Conservation (phyloP, 2,797 vertebrate species). For the Buceros bicornis region DNA sequence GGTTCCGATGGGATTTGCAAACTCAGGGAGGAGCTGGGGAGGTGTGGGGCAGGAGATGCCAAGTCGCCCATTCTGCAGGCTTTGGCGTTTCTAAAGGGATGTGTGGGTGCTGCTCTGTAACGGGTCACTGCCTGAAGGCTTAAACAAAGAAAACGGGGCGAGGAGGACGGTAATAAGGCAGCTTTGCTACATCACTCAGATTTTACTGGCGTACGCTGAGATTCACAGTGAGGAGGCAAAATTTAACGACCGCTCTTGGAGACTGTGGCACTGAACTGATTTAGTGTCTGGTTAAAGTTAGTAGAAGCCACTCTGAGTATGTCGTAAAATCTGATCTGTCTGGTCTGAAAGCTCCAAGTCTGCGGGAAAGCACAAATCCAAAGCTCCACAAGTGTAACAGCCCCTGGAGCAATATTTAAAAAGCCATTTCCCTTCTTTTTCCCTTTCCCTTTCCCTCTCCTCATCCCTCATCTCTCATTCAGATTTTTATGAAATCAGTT, state of each 20-base stretch:
- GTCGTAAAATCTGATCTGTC: background rate
- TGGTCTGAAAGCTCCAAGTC: background rate
- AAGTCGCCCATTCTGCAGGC: background rate
- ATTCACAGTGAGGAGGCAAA: background rate
- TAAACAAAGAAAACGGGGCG: background rate
- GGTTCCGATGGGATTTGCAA: conserved; percentile 58
- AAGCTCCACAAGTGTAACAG: background rate
- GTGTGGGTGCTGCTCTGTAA: background rate
- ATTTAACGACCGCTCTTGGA: background rate
- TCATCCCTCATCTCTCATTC: background rate
- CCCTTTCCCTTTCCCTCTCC: background rate
- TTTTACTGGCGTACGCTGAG: background rate
- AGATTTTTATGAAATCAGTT: background rate
- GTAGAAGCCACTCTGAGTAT: background rate
- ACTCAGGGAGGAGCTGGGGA: background rate
- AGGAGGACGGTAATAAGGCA: background rate
- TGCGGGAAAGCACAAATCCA: background rate
- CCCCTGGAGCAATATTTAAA: background rate
- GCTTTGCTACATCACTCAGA: background rate
- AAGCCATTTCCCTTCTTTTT: background rate
- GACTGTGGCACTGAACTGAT: background rate
- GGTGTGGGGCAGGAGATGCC: background rate
- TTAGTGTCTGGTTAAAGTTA: background rate
- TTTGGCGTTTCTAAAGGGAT: background rate
- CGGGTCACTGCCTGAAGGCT: background rate